Evolutionary conservation across 2,797 vertebrate species (phyloP).

Genomic region (Centropyge bicolor): DNA sequence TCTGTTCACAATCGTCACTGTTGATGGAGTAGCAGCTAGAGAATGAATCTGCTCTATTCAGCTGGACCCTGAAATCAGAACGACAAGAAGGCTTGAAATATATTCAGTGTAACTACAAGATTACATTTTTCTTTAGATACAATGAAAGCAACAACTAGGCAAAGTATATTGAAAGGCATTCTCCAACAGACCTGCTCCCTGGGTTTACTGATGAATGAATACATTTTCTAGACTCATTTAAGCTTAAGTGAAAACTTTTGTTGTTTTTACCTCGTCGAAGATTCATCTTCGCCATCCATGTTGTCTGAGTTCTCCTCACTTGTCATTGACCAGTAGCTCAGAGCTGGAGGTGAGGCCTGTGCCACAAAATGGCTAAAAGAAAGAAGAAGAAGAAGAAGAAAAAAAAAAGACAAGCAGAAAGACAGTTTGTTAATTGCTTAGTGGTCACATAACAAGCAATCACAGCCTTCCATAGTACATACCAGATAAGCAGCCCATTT

Average conservation of each 20-base stretch:
- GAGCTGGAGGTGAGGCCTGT: slow-evolving; percentile 63
- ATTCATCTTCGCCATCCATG: slow-evolving; percentile 4
- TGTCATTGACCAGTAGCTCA: slow-evolving; percentile 77
- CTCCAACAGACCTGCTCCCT: not conserved
- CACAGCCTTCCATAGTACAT: not conserved
- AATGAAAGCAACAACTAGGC: not conserved
- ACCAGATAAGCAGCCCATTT: slow-evolving; percentile 9
- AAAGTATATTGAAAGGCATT: not conserved
- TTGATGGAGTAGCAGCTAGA: slow-evolving; percentile 79
- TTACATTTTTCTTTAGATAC: slow-evolving; percentile 1
- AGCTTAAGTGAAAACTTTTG: slow-evolving; percentile 6
- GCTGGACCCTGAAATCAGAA: slow-evolving; percentile 64
- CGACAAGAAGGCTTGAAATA: not conserved
- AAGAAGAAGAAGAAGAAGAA: not conserved
- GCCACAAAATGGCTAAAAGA: slow-evolving; percentile 55
- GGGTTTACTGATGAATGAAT: not conserved
- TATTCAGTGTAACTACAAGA: not conserved
- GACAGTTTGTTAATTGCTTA: slow-evolving; percentile 11
- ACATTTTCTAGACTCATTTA: not conserved
- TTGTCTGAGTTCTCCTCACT: slow-evolving; percentile 43
- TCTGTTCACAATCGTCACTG: slow-evolving; percentile 78
- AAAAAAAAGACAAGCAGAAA: not conserved
- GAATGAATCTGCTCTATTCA: slow-evolving; percentile 74
- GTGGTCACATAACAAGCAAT: not conserved
- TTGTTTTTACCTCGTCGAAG: slow-evolving; percentile 58